A percentile compares a stretch with the other conserved stretches of the same genome.
phyloP scores from a whole-genome alignment of 2,888 invertebrate genomes.

The Hypomecis atomaria region DNA sequence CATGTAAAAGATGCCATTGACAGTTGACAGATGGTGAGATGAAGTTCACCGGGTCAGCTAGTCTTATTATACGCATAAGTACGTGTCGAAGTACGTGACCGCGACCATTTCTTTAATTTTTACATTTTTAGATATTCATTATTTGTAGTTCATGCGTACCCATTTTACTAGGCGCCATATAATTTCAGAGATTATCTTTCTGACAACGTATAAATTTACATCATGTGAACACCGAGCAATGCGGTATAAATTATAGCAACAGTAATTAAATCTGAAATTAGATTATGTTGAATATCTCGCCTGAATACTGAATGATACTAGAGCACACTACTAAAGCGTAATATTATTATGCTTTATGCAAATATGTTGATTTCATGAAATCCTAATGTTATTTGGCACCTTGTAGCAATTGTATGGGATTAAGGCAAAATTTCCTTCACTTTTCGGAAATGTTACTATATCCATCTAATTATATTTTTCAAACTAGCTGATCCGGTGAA shows the following conservation, averaged over 20 bases:
- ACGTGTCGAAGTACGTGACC: too few species aligned
- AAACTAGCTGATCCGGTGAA: too few species aligned
- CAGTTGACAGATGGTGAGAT: too few species aligned
- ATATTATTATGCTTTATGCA: not conserved
- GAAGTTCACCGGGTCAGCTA: too few species aligned
- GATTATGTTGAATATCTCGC: conserved; percentile 12
- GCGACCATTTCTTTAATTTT: too few species aligned
- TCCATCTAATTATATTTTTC: too few species aligned
- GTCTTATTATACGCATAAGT: too few species aligned
- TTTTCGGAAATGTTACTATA: too few species aligned
- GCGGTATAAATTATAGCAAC: conserved; percentile 13
- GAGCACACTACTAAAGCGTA: too few species aligned
- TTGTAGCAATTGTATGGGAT: not conserved
- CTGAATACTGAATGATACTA: conserved; percentile 6
- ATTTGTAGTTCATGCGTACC: not conserved
- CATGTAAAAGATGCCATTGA: too few species aligned
- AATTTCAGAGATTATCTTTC: conserved; percentile 8
- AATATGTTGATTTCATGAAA: not conserved
- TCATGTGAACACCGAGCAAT: conserved; percentile 11
- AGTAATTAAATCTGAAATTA: conserved; percentile 22
- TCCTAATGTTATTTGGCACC: not conserved
- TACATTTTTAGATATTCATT: too few species aligned
- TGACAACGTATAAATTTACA: conserved; percentile 13
- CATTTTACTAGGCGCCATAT: not conserved
- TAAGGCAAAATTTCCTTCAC: too few species aligned